Evolutionary conservation across 1,140 invertebrate species (phyloP), one percentile per base, ranked within the genome.

Genomic region (Helicoverpa zea): DNA sequence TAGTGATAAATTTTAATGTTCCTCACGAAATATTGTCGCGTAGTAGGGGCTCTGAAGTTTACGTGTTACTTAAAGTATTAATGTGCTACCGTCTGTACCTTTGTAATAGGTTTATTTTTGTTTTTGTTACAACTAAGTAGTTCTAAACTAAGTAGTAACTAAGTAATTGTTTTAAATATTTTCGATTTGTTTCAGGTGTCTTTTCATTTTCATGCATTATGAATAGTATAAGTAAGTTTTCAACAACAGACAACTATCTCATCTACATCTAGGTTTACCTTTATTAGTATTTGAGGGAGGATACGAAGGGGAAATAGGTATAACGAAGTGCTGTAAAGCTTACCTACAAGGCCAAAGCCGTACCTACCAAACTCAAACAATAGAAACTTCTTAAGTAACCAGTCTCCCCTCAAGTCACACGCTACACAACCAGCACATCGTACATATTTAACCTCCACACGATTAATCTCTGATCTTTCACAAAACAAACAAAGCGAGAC

Each of bases 1-100:
- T 88, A 85, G 91, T 90, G 90, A 94, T 94, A 92, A 94, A 94
- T 94, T 94, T 94, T 94, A 94, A 94, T 94, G 92, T 87, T 79
- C 81, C 83, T 81, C 81, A 75, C 84, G 87, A 92, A 90, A 91
- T 94, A 94, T 91, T 92, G 92, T 92, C 92, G 90, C 86, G 82
- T 83, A 76, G 82, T 82, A 84, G 83, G 63, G 64, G 52, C 51
- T 23, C 3, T 5, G 29, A 56, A 68, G 76, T 79, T 70, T 70
- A 68, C 13, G 9, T 56, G 11, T 58, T 58, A 43, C 75, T 54
- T 51, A 77, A 77, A 64, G 29, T 56, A 79, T 58, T 78, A 72
- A 51, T 72, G 61, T 79, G 23, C 35, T 43, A 1, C 4, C 64
- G 35, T 66, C 47, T 64, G 54, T 54, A 52, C 30, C 9, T n/a